Evolutionary conservation across 30 jellyfish, hydroid and myxozoan species (phyloP).

Genomic region (Aurelia coerulea): DNA sequence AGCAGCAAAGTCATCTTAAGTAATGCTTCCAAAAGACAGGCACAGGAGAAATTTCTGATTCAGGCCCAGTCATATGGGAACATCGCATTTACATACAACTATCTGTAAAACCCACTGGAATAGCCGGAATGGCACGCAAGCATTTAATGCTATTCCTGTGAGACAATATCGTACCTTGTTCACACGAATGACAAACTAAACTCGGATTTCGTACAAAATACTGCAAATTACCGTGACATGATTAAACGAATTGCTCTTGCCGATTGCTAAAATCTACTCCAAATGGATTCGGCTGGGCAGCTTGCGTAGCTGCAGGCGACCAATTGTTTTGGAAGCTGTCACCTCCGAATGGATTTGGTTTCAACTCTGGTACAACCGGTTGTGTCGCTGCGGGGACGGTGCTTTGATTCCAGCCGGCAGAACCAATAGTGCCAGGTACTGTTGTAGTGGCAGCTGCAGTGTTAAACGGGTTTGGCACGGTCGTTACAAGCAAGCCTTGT

Average conservation of each 20-base stretch:
- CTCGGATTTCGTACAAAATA: conserved; percentile 30
- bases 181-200: no score
- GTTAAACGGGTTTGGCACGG: conserved; percentile 75
- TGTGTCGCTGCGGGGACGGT: not conserved
- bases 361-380: conserved; percentile 9
- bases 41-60: no score
- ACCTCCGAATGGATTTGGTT: conserved; percentile 74
- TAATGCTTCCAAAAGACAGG: no score
- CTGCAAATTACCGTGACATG: not conserved
- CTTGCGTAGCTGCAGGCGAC: conserved; percentile 45
- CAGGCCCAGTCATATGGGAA: no score
- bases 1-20: no score
- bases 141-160: no score
- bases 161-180: no score
- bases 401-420: conserved; percentile 62
- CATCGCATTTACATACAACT: no score
- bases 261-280: conserved; percentile 35
- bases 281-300: conserved; percentile 65
- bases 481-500: conserved; percentile 47
- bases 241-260: conserved; percentile 73
- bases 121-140: no score
- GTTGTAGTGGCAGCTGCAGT: conserved; percentile 64
- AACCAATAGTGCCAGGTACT: conserved; percentile 37
- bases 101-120: no score
- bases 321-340: conserved; percentile 42